Evolutionary conservation across 2,888 invertebrate genomes (phyloP).

Genomic region (Gastrophysa polygoni): DNA sequence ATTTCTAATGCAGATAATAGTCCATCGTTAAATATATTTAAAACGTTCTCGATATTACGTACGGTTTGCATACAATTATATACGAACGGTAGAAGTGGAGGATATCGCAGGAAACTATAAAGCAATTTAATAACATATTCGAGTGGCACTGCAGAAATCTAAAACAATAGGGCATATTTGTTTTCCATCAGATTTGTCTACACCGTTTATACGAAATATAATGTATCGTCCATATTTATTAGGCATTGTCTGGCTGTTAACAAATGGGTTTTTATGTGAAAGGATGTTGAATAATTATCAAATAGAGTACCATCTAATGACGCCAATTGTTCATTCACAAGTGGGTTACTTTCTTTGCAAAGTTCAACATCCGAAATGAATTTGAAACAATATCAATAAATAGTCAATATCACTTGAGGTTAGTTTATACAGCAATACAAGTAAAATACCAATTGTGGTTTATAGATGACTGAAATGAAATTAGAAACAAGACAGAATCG

Average conservation of each 20-base stretch:
- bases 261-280: conserved; percentile 47
- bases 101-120: conserved; percentile 55
- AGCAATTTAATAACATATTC: conserved; percentile 60
- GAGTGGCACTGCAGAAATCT: conserved; percentile 56
- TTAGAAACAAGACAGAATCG: too few species aligned
- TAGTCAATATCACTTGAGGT: too few species aligned
- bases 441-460: too few species aligned
- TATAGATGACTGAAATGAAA: too few species aligned
- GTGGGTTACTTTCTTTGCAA: too few species aligned
- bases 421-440: too few species aligned
- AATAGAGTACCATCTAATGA: conserved; percentile 2
- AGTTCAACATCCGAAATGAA: too few species aligned
- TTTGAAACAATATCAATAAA: too few species aligned
- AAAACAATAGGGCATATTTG: conserved; percentile 56
- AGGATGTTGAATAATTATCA: conserved; percentile 44
- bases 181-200: conserved; percentile 53
- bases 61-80: conserved; percentile 55
- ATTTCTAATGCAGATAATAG: conserved; percentile 34
- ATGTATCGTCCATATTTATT: conserved; percentile 52
- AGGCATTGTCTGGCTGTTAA: conserved; percentile 52
- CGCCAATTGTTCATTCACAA: not conserved
- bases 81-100: conserved; percentile 40
- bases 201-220: conserved; percentile 49
- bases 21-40: conserved; percentile 46
- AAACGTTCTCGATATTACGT: conserved; percentile 48